Conservation (phyloP, 2,888 invertebrate genomes). For the Spodoptera littoralis region DNA sequence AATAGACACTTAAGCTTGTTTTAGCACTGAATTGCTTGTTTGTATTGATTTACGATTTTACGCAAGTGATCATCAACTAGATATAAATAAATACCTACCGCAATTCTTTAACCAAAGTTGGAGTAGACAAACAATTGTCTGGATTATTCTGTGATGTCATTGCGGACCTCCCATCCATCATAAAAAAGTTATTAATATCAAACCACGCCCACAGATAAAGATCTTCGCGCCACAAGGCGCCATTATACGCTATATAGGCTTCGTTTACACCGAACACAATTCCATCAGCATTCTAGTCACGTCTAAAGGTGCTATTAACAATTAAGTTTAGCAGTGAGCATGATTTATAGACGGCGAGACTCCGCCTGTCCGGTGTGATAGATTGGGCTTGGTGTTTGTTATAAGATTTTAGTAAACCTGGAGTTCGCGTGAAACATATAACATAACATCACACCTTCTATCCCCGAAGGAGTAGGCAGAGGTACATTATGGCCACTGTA, state of each 20-base stretch:
- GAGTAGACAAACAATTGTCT: constrained; percentile 11
- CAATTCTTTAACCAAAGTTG: constrained; percentile 1
- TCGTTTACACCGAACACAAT: constrained; percentile 25
- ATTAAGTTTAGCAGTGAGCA: constrained; percentile 65
- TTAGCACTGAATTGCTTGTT: constrained; percentile 36
- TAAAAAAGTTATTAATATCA: constrained; percentile 12
- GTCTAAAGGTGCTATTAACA: constrained; percentile 64
- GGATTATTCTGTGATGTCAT: constrained; percentile 19
- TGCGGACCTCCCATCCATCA: constrained; percentile 28
- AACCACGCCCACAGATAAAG: constrained; percentile 37
- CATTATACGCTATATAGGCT: constrained; percentile 26
- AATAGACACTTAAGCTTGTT: constrained; percentile 16
- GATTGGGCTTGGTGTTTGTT: constrained; percentile 31
- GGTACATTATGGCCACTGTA: too few species aligned
- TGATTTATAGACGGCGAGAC: constrained; percentile 73
- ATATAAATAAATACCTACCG: constrained; percentile 6
- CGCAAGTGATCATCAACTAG: constrained; percentile 1
- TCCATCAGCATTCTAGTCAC: constrained; percentile 42
- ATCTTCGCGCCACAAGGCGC: constrained; percentile 33
- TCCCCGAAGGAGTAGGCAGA: too few species aligned
- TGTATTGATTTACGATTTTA: constrained; percentile 14
- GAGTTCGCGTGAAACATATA: too few species aligned
- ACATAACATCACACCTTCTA: too few species aligned
- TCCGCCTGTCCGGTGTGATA: constrained; percentile 77
- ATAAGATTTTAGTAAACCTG: constrained; percentile 3